Conservation (phyloP, 2,113 vertebrate species). For the Lethenteron reissneri region DNA sequence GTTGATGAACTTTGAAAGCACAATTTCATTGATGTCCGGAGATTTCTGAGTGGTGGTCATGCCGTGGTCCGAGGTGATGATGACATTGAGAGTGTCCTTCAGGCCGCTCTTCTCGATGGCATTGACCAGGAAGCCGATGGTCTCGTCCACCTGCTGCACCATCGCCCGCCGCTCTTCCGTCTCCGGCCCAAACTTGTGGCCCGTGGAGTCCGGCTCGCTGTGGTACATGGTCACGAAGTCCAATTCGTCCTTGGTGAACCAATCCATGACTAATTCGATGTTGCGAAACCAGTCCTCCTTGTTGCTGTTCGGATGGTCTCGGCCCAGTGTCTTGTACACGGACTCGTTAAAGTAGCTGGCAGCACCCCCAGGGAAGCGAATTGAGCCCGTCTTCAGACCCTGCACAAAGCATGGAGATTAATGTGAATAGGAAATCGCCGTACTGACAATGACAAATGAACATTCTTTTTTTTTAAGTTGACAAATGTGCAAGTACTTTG, state of each 20-base stretch:
- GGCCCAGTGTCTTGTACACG: constrained; percentile 19
- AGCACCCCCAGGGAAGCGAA: constrained; percentile 32
- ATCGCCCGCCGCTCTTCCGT: constrained; percentile 24
- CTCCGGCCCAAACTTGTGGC: constrained; percentile 28
- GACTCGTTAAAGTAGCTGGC: constrained; percentile 30
- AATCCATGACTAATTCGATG: constrained; percentile 31
- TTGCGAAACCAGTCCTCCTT: constrained; percentile 40
- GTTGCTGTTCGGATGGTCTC: constrained; percentile 26
- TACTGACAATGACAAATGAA: not conserved
- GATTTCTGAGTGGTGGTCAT: constrained; percentile 46
- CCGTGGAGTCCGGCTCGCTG: constrained; percentile 36
- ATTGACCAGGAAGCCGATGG: constrained; percentile 28
- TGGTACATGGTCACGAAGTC: constrained; percentile 46
- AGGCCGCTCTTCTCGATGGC: constrained; percentile 21
- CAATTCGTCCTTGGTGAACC: constrained; percentile 30
- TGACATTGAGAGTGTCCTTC: constrained; percentile 29
- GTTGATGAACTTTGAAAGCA: constrained; percentile 25
- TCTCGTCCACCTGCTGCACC: constrained; percentile 34
- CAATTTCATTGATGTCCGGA: constrained; percentile 23
- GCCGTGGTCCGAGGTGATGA: constrained; percentile 43
- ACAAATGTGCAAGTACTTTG: not conserved
- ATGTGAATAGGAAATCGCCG: not conserved
- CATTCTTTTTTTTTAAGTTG: not conserved
- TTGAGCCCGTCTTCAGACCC: constrained; percentile 39
- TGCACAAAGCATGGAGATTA: constrained; percentile 11